Conservation (phyloP, 2,113 vertebrate species). For the Atherinomorus stipes region DNA sequence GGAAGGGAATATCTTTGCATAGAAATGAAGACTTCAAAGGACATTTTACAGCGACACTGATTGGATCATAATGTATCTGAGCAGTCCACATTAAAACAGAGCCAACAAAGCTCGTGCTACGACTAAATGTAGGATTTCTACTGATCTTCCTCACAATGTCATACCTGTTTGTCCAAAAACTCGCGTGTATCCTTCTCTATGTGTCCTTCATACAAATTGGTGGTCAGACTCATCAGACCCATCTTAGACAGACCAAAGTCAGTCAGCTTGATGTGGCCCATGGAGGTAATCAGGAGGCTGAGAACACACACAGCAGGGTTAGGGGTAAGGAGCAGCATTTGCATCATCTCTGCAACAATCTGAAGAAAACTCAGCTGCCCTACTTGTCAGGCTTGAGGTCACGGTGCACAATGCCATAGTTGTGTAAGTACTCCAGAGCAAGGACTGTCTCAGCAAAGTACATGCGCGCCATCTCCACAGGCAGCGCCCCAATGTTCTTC, state of each 20-base stretch:
- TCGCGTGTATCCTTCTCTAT: conserved; percentile 95
- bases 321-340: neutral
- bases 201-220: conserved; percentile 95
- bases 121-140: neutral
- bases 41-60: conserved; percentile 5
- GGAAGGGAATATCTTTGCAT: conserved; percentile 45
- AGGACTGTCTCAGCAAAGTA: conserved; percentile 95
- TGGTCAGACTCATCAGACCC: conserved; percentile 96
- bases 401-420: conserved; percentile 94
- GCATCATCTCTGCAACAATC: neutral
- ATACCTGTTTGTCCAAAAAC: conserved; percentile 95
- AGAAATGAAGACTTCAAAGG: conserved; percentile 50
- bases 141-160: neutral
- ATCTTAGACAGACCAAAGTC: conserved; percentile 97
- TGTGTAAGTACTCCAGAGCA: conserved; percentile 94
- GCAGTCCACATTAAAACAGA: neutral
- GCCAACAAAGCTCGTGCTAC: neutral
- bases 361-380: conserved; percentile 36
- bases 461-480: conserved; percentile 92
- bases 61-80: neutral
- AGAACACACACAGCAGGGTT: neutral
- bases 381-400: conserved; percentile 98
- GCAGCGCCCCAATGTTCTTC: conserved; percentile 94
- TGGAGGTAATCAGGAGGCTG: conserved; percentile 96
- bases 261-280: conserved; percentile 96